phyloP scores from a whole-genome alignment of 2,888 invertebrate species.

The Halocaridina rubra region DNA sequence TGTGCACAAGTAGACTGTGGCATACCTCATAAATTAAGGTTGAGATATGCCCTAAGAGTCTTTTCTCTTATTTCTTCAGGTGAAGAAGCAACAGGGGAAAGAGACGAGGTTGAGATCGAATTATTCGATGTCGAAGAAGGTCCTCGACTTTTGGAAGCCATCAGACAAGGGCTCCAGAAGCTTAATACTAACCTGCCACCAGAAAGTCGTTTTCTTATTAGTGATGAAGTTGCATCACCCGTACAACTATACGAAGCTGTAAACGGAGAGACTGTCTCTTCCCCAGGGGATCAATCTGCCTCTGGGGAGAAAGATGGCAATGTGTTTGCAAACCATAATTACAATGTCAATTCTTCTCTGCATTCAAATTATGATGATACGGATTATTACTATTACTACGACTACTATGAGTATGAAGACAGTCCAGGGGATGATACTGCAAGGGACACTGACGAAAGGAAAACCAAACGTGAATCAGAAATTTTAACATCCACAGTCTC shows the following conservation, averaged over 20 bases:
- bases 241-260: slow-evolving; percentile 6
- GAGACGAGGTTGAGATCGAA: slow-evolving; percentile 24
- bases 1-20: background rate
- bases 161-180: slow-evolving; percentile 10
- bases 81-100: background rate
- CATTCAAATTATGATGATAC: background rate
- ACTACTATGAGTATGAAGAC: slow-evolving; percentile 31
- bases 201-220: background rate
- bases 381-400: slow-evolving; percentile 14
- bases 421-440: background rate
- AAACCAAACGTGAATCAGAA: background rate
- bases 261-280: background rate
- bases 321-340: too few species aligned
- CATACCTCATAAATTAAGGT: too few species aligned
- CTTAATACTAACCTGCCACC: slow-evolving; percentile 12
- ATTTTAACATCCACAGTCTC: background rate
- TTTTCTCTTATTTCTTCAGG: background rate
- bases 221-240: background rate
- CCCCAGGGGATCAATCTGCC: too few species aligned
- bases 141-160: slow-evolving; percentile 22
- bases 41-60: background rate
- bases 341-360: background rate
- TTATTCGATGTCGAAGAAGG: slow-evolving; percentile 42
- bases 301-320: background rate
- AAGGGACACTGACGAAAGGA: background rate